Percentiles rank a stretch among this genome's conserved stretches.
phyloP scores from a whole-genome alignment of 2,888 invertebrate genomes.

The Nebria salina region DNA sequence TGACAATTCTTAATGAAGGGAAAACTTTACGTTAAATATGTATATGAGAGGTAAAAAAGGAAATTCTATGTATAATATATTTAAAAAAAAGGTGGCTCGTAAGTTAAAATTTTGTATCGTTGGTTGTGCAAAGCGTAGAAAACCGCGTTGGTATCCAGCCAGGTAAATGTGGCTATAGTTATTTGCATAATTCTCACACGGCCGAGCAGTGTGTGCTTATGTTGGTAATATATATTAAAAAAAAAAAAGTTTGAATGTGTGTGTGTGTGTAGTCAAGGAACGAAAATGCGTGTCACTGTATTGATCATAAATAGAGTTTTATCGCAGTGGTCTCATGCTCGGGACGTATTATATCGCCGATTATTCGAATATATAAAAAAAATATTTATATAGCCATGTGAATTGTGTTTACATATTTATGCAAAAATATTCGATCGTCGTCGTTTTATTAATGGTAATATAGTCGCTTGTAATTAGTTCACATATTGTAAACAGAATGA shows the following conservation, averaged over 20 bases:
- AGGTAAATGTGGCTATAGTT: background rate
- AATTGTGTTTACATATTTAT: conserved; percentile 1
- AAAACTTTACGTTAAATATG: no score
- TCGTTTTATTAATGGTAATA: background rate
- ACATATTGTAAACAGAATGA: background rate
- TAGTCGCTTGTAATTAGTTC: background rate
- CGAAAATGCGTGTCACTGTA: background rate
- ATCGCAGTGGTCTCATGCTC: background rate
- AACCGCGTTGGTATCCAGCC: background rate
- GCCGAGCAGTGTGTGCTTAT: background rate
- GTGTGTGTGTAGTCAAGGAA: background rate
- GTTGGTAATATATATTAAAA: no score
- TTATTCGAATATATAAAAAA: background rate
- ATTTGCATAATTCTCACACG: conserved; percentile 1
- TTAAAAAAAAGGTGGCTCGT: background rate
- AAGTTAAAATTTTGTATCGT: background rate
- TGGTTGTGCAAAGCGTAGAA: background rate
- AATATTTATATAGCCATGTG: background rate
- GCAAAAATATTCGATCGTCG: background rate
- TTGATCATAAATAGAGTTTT: background rate
- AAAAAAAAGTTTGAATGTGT: no score
- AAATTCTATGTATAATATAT: background rate
- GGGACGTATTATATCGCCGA: background rate
- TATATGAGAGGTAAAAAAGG: no score
- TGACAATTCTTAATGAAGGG: no score